Evolutionary conservation across 1,140 invertebrate species (phyloP).

Genomic region (Brachionus plicatilis): DNA sequence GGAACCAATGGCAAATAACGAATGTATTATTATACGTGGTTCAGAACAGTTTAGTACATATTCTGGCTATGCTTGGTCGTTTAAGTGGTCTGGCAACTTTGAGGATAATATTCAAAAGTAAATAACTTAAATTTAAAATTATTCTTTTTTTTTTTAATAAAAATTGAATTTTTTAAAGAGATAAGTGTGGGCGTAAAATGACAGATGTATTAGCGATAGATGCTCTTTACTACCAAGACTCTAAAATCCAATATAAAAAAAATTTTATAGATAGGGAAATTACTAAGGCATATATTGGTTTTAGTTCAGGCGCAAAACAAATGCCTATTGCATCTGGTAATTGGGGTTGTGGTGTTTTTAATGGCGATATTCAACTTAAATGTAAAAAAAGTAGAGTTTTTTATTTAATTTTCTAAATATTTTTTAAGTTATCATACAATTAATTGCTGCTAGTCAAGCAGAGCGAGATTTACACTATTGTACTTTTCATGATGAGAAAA

Average conservation of each 20-base stretch:
- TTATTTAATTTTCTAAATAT: background rate
- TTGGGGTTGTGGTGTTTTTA: constrained; percentile 92
- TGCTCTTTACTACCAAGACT: background rate
- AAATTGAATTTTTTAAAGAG: background rate
- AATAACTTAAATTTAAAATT: background rate
- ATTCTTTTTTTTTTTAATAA: background rate
- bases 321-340: constrained; percentile 77
- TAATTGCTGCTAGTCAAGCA: background rate
- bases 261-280: background rate
- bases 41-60: constrained; percentile 79
- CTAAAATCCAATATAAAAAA: background rate
- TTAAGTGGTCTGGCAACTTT: constrained; percentile 71
- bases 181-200: background rate
- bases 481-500: background rate
- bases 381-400: background rate
- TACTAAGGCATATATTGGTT: background rate
- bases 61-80: constrained; percentile 73
- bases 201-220: background rate
- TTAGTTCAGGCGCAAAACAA: background rate
- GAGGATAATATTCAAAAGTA: constrained; percentile 58
- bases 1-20: constrained; percentile 72
- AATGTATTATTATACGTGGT: constrained; percentile 70
- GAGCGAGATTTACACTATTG: background rate
- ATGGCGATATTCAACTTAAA: constrained; percentile 73
- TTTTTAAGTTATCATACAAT: background rate